These are phyloP conservation scores for Pteromalus puparum DNA, from an alignment of 1,140 invertebrate species.

Conservation along the genomic window DNA sequence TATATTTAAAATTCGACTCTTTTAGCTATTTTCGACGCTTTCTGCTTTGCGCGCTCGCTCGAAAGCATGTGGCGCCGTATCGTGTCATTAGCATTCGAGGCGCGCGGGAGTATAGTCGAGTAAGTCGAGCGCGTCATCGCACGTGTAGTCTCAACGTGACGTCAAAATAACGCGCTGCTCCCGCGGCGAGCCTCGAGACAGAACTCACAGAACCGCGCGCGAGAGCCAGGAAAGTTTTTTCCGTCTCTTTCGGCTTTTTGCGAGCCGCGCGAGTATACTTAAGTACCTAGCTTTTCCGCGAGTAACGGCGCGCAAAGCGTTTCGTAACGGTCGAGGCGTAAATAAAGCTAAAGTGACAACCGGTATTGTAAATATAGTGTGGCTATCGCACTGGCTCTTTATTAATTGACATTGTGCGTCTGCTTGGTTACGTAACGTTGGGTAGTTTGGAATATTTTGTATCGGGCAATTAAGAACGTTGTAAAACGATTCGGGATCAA, in stretches of 20 bases:
- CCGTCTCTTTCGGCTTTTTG: neutral
- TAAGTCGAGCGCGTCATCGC: neutral
- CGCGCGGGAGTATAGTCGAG: neutral
- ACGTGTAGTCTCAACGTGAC: neutral
- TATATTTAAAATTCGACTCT: neutral
- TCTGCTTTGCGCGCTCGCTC: neutral
- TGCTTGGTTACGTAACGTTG: too few relatives aligned
- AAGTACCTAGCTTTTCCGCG: too few relatives aligned
- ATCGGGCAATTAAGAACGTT: too few relatives aligned
- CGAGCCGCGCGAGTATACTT: neutral
- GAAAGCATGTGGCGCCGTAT: neutral
- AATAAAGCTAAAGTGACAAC: too few relatives aligned
- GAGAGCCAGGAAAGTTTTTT: neutral
- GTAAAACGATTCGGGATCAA: too few relatives aligned
- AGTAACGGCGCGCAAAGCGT: too few relatives aligned
- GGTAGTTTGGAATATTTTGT: too few relatives aligned
- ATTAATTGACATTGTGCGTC: too few relatives aligned
- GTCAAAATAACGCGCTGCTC: neutral
- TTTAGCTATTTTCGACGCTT: neutral
- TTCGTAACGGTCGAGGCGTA: neutral
- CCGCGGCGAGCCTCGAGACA: neutral
- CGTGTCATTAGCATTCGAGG: conserved; percentile 2
- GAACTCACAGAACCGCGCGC: too few relatives aligned
- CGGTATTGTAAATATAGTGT: too few relatives aligned
- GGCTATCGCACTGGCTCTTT: too few relatives aligned